phyloP scores from a whole-genome alignment of 2,113 vertebrate species.

The Brachypodius melanocephalos region DNA sequence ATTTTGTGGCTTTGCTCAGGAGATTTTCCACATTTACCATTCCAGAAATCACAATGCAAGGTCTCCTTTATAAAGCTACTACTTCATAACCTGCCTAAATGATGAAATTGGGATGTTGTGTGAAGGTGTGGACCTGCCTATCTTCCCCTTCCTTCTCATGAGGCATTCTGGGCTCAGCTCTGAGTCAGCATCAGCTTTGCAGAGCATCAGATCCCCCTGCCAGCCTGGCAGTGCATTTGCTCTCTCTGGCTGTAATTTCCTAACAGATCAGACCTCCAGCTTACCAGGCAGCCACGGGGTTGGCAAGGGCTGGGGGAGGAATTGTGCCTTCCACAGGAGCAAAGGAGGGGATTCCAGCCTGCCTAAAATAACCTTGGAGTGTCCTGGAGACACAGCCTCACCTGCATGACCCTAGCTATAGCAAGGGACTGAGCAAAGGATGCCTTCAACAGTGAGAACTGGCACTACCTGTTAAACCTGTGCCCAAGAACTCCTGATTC shows the following conservation, averaged over 20 bases:
- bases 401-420: background rate
- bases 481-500: background rate
- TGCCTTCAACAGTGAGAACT: background rate
- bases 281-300: background rate
- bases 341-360: background rate
- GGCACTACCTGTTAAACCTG: background rate
- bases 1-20: background rate
- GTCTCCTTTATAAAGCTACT: background rate
- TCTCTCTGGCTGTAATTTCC: background rate
- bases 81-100: background rate
- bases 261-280: background rate
- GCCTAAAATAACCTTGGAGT: background rate
- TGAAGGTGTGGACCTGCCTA: background rate
- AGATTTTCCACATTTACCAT: background rate
- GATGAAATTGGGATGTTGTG: background rate
- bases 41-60: fast-evolving
- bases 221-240: background rate
- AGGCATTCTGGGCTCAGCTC: background rate
- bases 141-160: background rate
- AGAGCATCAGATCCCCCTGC: background rate
- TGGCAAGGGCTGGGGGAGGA: background rate
- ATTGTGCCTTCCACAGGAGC: background rate
- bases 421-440: background rate
- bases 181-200: background rate
- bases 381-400: background rate